Evolutionary conservation across 2,888 invertebrate genomes (phyloP).

Genomic region (Tetanocera ferruginea): DNA sequence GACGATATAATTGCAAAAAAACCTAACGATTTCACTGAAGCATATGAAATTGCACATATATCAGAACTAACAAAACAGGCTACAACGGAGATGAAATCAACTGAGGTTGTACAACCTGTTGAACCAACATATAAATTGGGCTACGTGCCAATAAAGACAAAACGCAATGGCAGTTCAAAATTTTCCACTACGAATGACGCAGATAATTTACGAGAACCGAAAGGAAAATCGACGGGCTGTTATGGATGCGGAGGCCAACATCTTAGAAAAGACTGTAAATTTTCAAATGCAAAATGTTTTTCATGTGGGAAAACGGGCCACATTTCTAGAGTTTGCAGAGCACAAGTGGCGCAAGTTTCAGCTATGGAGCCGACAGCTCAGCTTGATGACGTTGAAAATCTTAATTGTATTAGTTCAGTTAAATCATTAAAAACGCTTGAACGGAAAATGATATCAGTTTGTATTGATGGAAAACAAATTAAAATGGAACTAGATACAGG

Average conservation of each 20-base stretch:
- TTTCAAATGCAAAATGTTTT: no score
- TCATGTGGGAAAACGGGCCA: no score
- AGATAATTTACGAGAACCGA: background rate
- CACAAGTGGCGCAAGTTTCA: background rate
- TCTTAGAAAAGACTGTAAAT: no score
- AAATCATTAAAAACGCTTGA: background rate
- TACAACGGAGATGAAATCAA: slow-evolving; percentile 10
- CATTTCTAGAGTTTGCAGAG: background rate
- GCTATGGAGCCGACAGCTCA: background rate
- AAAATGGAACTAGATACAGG: slow-evolving; percentile 36
- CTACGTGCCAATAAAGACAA: no score
- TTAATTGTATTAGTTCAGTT: background rate
- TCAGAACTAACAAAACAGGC: slow-evolving; percentile 27
- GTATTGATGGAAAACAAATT: slow-evolving; percentile 28
- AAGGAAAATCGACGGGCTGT: background rate
- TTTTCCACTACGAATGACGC: background rate
- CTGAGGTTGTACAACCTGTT: background rate
- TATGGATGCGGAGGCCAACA: background rate
- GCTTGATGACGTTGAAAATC: background rate
- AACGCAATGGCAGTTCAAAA: no score
- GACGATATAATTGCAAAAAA: slow-evolving; percentile 44
- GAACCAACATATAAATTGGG: slow-evolving; percentile 12
- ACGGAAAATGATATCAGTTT: slow-evolving; percentile 19
- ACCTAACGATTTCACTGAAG: slow-evolving; percentile 29
- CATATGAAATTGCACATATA: slow-evolving; percentile 36